A percentile compares a stretch with the other conserved stretches of the same genome.
Evolutionary conservation across 2,113 vertebrate genomes (phyloP).

Genomic region (Rynchops niger): DNA sequence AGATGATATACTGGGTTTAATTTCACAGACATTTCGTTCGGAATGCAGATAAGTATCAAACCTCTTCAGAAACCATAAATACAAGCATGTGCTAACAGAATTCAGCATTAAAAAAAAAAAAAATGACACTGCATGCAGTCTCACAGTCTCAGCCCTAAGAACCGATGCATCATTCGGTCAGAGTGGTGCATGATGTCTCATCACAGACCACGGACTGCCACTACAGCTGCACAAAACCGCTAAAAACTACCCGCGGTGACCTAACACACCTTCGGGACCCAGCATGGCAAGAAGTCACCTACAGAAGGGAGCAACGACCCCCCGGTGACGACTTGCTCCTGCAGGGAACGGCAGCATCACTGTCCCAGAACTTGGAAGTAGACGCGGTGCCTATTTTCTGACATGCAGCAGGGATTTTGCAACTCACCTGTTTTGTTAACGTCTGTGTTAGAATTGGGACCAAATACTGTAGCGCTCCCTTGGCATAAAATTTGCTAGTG

Average conservation of each 20-base stretch:
- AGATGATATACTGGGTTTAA: fast-evolving
- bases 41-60: background rate
- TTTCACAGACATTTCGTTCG: fast-evolving
- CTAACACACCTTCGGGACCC: background rate
- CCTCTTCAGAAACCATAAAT: background rate
- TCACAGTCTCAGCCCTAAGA: background rate
- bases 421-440: constrained; percentile 91
- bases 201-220: background rate
- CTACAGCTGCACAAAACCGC: background rate
- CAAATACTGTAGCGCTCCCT: constrained; percentile 95
- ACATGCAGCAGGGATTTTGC: fast-evolving
- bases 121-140: background rate
- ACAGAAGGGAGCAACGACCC: background rate
- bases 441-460: constrained; percentile 97
- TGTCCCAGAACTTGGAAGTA: background rate
- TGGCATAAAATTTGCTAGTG: constrained; percentile 98
- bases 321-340: background rate
- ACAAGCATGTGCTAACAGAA: background rate
- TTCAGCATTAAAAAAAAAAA: background rate
- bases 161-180: background rate
- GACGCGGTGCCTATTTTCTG: fast-evolving
- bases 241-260: background rate
- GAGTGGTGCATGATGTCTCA: background rate
- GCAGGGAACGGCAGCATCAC: no score
- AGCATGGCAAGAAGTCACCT: background rate